phyloP scores from a whole-genome alignment of 2,888 invertebrate genomes.

The Latheticus oryzae region DNA sequence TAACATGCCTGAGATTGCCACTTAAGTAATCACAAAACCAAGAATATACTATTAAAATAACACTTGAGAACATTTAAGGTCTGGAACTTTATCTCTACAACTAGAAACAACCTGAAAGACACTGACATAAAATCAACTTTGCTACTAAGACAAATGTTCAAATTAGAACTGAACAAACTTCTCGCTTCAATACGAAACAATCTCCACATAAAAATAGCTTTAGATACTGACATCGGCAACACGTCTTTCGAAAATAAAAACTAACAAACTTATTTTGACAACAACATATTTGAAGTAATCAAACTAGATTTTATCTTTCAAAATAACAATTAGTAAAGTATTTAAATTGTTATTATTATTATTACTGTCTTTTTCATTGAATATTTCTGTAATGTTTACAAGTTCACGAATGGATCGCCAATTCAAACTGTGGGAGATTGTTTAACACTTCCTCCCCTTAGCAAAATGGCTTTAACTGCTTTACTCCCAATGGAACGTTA shows the following conservation, averaged over 20 bases:
- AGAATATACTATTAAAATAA: constrained; percentile 39
- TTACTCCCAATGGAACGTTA: constrained; percentile 28
- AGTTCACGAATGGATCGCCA: constrained; percentile 20
- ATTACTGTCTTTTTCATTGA: constrained; percentile 15
- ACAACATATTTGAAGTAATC: no score
- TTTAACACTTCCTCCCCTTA: constrained; percentile 25
- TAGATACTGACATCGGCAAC: background rate
- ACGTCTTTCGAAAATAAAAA: constrained; percentile 15
- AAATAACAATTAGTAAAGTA: no score
- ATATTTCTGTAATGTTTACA: constrained; percentile 25
- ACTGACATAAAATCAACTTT: constrained; percentile 27
- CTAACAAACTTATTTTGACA: no score
- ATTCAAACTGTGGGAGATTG: constrained; percentile 24
- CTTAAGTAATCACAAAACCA: constrained; percentile 41
- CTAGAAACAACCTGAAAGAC: constrained; percentile 29
- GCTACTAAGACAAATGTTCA: constrained; percentile 14
- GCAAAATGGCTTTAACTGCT: constrained; percentile 31
- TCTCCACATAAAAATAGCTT: constrained; percentile 16
- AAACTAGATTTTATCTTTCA: no score
- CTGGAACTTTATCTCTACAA: constrained; percentile 36
- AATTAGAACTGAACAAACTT: constrained; percentile 27
- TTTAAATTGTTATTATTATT: no score
- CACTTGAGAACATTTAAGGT: constrained; percentile 33
- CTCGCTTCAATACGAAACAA: constrained; percentile 10
- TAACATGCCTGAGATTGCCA: constrained; percentile 40